Conservation (phyloP, 1,140 invertebrate species). For the Microplitis demolitor region DNA sequence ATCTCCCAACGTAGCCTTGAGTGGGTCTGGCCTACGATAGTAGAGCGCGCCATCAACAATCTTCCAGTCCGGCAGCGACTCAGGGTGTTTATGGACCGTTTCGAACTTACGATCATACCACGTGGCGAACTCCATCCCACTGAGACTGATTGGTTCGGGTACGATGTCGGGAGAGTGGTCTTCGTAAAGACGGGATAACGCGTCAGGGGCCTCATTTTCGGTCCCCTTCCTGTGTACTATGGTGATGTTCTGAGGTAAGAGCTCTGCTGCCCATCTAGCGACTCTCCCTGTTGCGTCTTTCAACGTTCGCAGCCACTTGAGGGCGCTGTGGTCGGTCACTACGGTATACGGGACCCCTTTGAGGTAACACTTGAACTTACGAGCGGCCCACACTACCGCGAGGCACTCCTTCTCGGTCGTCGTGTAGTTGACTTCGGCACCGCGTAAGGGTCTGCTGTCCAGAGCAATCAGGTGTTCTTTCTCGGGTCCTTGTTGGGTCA, state of each 20-base stretch:
- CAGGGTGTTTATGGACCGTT: not conserved
- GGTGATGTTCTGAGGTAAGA: not conserved
- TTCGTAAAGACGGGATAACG: no score
- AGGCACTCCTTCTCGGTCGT: not conserved
- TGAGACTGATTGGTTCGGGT: no score
- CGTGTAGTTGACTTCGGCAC: not conserved
- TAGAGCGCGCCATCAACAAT: not conserved
- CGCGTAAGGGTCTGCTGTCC: not conserved
- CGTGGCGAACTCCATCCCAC: no score
- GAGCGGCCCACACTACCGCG: not conserved
- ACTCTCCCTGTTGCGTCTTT: not conserved
- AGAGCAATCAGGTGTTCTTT: conserved; percentile 5
- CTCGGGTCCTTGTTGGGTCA: not conserved
- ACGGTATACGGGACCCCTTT: not conserved
- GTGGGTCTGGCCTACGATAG: not conserved
- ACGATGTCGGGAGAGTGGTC: no score
- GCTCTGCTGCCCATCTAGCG: not conserved
- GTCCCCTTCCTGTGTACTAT: not conserved
- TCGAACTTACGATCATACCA: not conserved
- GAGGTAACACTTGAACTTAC: not conserved
- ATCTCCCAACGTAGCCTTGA: not conserved
- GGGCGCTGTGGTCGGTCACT: not conserved
- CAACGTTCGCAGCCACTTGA: not conserved
- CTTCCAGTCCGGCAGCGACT: not conserved
- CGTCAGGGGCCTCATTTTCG: no score